phyloP scores from a whole-genome alignment of 1,140 invertebrate genomes.

The Rhopalosiphum maidis region DNA sequence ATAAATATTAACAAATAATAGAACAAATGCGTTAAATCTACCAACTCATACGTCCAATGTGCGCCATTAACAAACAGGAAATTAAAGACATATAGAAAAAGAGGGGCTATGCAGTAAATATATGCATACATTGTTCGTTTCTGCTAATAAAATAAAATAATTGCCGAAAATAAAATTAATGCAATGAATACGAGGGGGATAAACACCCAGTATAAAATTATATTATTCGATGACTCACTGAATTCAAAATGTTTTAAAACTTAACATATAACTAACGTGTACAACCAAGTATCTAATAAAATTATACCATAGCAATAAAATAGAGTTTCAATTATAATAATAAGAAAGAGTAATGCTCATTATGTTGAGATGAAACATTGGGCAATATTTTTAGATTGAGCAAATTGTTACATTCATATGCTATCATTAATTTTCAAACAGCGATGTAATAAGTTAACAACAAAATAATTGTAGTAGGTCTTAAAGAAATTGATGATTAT shows the following conservation, averaged over 20 bases:
- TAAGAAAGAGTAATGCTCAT: neutral
- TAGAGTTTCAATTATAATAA: neutral
- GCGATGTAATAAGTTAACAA: neutral
- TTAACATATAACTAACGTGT: neutral
- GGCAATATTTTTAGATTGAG: neutral
- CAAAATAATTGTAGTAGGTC: neutral
- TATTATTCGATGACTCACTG: neutral
- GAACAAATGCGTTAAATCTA: neutral
- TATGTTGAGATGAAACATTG: neutral
- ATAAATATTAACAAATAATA: neutral
- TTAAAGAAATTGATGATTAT: neutral
- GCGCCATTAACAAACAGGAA: neutral
- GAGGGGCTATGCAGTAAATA: neutral
- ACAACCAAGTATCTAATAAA: neutral
- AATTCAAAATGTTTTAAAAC: neutral
- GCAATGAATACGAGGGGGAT: slow-evolving; percentile 18
- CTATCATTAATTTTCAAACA: neutral
- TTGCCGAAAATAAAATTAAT: neutral
- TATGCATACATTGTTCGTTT: neutral
- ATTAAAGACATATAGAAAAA: neutral
- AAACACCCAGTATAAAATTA: neutral
- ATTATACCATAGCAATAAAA: neutral
- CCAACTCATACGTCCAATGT: neutral
- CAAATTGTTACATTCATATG: neutral
- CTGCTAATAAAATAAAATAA: neutral